Percentiles rank a stretch among this genome's conserved stretches.
phyloP scores from a whole-genome alignment of 2,113 vertebrate genomes.

The Sialia sialis region DNA sequence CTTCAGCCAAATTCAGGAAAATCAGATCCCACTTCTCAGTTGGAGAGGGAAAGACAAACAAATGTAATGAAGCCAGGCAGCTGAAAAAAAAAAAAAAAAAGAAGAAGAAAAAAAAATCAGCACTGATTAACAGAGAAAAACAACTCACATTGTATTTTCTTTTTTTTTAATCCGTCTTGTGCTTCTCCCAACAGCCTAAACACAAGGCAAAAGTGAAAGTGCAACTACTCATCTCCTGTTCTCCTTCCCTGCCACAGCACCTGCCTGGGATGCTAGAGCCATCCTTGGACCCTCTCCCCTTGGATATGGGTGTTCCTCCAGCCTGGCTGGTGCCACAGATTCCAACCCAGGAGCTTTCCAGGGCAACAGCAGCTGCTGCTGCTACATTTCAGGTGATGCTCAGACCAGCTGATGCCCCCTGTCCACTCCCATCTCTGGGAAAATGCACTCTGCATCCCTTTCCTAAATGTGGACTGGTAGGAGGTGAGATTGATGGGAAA shows the following conservation, averaged over 20 bases:
- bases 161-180: background rate
- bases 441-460: background rate
- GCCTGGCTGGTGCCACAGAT: background rate
- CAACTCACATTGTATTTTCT: background rate
- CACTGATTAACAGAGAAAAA: slow-evolving; percentile 44
- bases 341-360: background rate
- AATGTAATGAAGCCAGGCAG: slow-evolving; percentile 42
- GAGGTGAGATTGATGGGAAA: background rate
- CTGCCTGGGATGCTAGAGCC: background rate
- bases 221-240: background rate
- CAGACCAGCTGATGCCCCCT: background rate
- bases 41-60: slow-evolving; percentile 56
- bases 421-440: accelerated
- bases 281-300: background rate
- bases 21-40: slow-evolving; percentile 43
- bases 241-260: background rate
- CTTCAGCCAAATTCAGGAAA: slow-evolving; percentile 63
- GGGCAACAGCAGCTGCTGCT: background rate
- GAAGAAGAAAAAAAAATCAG: background rate
- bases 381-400: background rate
- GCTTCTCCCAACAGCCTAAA: background rate
- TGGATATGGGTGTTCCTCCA: background rate
- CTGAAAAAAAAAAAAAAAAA: slow-evolving; percentile 11
- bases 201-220: slow-evolving; percentile 47
- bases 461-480: background rate